Conservation (phyloP, 2,113 vertebrate genomes). For the Anser brachyrhynchus region DNA sequence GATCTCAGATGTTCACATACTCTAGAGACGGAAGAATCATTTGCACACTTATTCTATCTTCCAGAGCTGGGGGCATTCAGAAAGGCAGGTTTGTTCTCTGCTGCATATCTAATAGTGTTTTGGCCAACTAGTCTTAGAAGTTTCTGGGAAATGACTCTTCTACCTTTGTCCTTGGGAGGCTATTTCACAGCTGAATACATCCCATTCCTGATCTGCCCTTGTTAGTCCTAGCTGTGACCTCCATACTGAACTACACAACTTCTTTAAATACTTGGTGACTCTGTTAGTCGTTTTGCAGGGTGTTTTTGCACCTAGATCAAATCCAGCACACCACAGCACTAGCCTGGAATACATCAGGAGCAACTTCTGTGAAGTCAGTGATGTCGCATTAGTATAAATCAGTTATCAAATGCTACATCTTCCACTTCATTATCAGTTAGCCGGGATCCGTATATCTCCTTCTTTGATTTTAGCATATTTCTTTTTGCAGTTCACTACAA, state of each 20-base stretch:
- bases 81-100: conserved; percentile 52
- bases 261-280: not conserved
- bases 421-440: not conserved
- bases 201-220: conserved; percentile 18
- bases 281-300: not conserved
- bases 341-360: not conserved
- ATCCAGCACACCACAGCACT: not conserved
- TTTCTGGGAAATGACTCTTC: conserved; percentile 45
- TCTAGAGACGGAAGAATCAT: conserved; percentile 58
- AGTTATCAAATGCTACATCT: not conserved
- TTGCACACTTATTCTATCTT: conserved; percentile 38
- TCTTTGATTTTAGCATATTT: not conserved
- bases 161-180: conserved; percentile 51
- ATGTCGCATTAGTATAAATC: not conserved
- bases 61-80: conserved; percentile 38
- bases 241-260: not conserved
- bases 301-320: not conserved
- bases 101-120: conserved; percentile 53
- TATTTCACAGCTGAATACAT: conserved; percentile 66
- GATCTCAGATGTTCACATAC: conserved; percentile 38
- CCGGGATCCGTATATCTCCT: not conserved
- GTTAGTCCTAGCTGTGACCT: conserved; percentile 34
- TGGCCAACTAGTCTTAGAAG: conserved; percentile 47
- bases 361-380: not conserved
- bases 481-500: not conserved